A percentile compares a stretch with the other conserved stretches of the same genome.
phyloP scores from a whole-genome alignment of 1,140 invertebrate genomes.

The Ceratoteleas bidentatus region DNA sequence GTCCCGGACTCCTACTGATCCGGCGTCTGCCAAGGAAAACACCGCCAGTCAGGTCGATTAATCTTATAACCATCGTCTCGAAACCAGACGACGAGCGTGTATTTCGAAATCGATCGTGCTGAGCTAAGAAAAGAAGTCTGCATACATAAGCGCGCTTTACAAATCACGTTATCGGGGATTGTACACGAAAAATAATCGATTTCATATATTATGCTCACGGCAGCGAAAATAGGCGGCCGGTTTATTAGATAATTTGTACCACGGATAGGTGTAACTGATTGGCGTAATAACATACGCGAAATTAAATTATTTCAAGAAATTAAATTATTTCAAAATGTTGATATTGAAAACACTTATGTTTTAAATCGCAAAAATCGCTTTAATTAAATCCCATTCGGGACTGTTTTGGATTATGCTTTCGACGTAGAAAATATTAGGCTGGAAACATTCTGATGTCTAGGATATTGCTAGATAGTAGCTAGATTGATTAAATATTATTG shows the following conservation, averaged over 20 bases:
- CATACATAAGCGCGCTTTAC: constrained; percentile 58
- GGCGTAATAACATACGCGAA: neutral
- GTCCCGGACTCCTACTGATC: constrained; percentile 61
- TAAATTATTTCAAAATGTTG: too few relatives aligned
- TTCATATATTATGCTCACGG: constrained; percentile 47
- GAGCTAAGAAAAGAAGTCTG: constrained; percentile 65
- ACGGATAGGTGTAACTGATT: constrained; percentile 22
- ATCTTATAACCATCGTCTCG: constrained; percentile 69
- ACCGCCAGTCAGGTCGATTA: constrained; percentile 70
- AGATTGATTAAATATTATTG: too few relatives aligned
- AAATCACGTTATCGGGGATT: constrained; percentile 51
- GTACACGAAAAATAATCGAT: constrained; percentile 56
- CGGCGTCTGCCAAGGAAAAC: constrained; percentile 73
- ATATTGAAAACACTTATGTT: too few relatives aligned
- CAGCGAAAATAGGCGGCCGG: constrained; percentile 16
- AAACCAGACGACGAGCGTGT: constrained; percentile 62
- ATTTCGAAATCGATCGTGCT: constrained; percentile 69
- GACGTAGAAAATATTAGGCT: too few relatives aligned
- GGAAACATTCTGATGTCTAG: too few relatives aligned
- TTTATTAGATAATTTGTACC: constrained; percentile 33
- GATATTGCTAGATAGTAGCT: too few relatives aligned
- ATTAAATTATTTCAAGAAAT: too few relatives aligned
- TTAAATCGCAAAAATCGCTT: too few relatives aligned
- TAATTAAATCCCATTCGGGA: too few relatives aligned
- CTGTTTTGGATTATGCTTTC: too few relatives aligned